Base-by-base conservation (phyloP, 2,113 vertebrate genomes). In the Piaya cayana region DNA sequence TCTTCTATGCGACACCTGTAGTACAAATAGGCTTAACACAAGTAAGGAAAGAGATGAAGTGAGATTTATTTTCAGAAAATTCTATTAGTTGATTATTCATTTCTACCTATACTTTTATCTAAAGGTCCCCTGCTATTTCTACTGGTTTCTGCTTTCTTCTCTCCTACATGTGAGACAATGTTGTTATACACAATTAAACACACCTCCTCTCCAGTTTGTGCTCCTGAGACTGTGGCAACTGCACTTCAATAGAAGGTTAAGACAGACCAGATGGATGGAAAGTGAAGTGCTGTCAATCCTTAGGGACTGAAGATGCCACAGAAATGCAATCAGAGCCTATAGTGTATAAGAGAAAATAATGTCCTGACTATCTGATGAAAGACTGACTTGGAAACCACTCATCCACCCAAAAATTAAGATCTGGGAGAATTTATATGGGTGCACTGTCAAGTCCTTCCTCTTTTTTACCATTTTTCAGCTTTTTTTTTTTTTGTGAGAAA, bases 181-280 rank as follows among this genome's bases (percentile, higher is more conserved):
- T 39, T 88, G 87, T 90, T 94, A 94, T 92, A 94, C 56, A 81
- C 85, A 95, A 90, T 97, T 96, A 93, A 96, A 90, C 82, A 92
- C 69, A 68, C 64, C 93, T 70, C 30, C 80, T 67, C 93, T 70
- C 30, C 80, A 83, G 52, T 93, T 95, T 92, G 87, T 86, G 72
- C 94, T 95, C 69, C 88, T 92, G 94, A 90, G 90, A 87, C 72
- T 90, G 52, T 90, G 88, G 92, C 85, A 94, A 72, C 76, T 95
- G 71, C 56, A 94, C 68, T 75, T 95, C 94, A 86, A 58, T 23
- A 93, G 47, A 94, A 68, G 47, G 23, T 59, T 56, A 92, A 90
- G 71, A 74, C 91, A 94, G 75, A 88, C 79, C 91, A 95, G 87
- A 96, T 95, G 92, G 93, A 91, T 70, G 88, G 83, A 95, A 91